Conservation (phyloP, 2,797 vertebrate species). For the Tympanoctomys barrerae region DNA sequence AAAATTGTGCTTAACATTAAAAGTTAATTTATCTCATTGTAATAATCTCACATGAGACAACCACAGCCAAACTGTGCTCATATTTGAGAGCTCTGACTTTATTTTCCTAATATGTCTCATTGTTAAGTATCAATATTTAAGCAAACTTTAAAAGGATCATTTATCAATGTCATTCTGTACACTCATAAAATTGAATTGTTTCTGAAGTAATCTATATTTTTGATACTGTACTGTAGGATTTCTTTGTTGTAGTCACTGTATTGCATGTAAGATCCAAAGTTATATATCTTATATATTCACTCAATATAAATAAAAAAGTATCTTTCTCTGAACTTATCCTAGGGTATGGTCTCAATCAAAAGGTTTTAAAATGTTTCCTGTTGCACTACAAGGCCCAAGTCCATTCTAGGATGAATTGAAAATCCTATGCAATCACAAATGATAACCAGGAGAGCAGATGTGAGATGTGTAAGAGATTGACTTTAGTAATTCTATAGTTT, state of each 20-base stretch:
- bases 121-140: not conserved
- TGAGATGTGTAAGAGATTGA: not conserved
- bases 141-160: not conserved
- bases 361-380: not conserved
- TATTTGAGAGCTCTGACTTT: not conserved
- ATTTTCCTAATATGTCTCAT: not conserved
- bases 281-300: not conserved
- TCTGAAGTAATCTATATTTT: not conserved
- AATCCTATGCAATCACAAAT: not conserved
- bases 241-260: not conserved
- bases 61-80: not conserved
- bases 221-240: not conserved
- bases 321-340: not conserved
- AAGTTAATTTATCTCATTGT: not conserved
- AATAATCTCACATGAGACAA: not conserved
- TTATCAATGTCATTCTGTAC: not conserved
- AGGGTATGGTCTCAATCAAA: not conserved
- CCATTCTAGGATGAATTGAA: not conserved
- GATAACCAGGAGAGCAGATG: not conserved
- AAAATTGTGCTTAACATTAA: not conserved
- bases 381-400: not conserved
- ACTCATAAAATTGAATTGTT: not conserved
- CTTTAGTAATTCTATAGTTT: not conserved
- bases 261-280: not conserved
- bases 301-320: not conserved